These are phyloP conservation scores for Paralichthys olivaceus DNA, from an alignment of 2,113 vertebrate species.

Conservation along the genomic window DNA sequence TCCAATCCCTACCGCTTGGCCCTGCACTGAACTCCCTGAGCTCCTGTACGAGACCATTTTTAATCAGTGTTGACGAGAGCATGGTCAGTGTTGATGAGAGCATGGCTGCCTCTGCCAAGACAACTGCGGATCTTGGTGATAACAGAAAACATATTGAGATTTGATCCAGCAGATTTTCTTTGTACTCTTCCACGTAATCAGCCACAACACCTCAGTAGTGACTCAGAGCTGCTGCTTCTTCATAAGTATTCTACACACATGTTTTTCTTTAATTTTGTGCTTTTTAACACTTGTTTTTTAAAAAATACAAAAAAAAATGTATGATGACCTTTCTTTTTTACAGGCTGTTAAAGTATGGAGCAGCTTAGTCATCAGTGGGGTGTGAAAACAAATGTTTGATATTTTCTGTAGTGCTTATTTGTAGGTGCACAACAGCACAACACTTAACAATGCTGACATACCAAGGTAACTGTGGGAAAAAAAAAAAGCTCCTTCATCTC, in stretches of 20 bases:
- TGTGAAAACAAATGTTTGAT: constrained; percentile 5
- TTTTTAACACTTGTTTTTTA: neutral
- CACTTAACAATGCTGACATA: neutral
- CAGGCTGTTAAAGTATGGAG: too few relatives aligned
- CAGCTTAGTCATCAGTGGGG: neutral
- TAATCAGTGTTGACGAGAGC: constrained; percentile 26
- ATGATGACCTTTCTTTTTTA: neutral
- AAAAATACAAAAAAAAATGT: neutral
- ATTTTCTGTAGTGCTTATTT: neutral
- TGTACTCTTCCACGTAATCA: constrained; percentile 9
- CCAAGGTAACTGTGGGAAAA: neutral
- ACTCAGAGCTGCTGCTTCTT: neutral
- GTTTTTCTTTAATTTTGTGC: neutral
- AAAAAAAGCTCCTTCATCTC: neutral
- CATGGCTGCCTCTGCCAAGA: constrained; percentile 5
- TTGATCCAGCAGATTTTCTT: constrained; percentile 11
- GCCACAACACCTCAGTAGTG: neutral
- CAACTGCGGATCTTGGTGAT: neutral
- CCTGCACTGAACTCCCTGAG: neutral
- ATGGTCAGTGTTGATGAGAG: neutral
- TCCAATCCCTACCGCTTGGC: constrained; percentile 6
- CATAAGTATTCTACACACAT: too few relatives aligned
- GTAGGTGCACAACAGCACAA: neutral
- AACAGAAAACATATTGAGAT: neutral
- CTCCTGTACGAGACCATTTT: constrained; percentile 1